Evolutionary conservation across 1,140 invertebrate genomes (phyloP), one percentile per base, ranked within the genome.

Genomic region (Triops cancriformis): DNA sequence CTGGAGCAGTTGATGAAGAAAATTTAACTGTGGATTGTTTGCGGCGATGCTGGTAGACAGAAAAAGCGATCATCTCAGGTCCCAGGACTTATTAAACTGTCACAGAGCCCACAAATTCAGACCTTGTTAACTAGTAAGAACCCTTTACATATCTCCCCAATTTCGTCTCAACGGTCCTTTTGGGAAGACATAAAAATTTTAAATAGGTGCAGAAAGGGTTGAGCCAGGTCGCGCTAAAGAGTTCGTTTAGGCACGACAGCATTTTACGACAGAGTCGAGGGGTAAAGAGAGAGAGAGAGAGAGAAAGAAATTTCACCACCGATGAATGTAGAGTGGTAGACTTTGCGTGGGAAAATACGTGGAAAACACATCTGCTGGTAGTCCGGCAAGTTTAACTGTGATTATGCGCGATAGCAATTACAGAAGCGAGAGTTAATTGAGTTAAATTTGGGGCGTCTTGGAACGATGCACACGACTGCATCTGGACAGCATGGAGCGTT

Each of bases 61-160:
- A 64, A 64, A 64, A 23, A 18, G 51, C 51, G 51, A 64, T 64
- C 51, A 64, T 64, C 51, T 64, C 18, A 14, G 14, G 23, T 37
- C 31, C 51, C 23, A 23, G 23, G 51, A 64, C 51, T 64, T 64
- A 64, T 64, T 64, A 64, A 64, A 64, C 51, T 64, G 51, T 64
- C 51, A 64, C 51, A 64, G 18, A 64, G 51, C 14, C 51, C 51
- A 64, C 51, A 64, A 64, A 64, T 64, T 64, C 51, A 64, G 14
- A 23, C 51, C 51, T 64, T 64, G 51, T 64, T 64, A 64, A 64
- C 51, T 64, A 64, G 51, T 23, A 64, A 45, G 18, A 64, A 64
- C n/a, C 51, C 51, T 23, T 64, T 64, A n/a, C 23, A 64, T 64
- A 23, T 64, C 31, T 37, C 31, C 31, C 31, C 31, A 37, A 37